Evolutionary conservation across 2,113 vertebrate species (phyloP).

Genomic region (Cyprinus carpio): DNA sequence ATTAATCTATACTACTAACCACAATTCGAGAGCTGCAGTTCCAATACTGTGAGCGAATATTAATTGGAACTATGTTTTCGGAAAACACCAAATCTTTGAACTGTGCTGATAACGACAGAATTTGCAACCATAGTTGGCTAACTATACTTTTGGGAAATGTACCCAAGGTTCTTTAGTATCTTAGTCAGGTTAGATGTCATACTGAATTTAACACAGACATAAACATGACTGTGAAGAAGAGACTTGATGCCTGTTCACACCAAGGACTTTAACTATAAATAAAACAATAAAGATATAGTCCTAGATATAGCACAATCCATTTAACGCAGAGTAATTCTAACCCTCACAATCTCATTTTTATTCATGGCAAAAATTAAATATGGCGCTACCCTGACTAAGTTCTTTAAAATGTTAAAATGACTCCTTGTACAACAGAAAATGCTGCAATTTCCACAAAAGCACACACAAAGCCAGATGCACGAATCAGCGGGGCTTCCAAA

Average conservation of each 20-base stretch:
- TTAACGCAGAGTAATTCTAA: no score
- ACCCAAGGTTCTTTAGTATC: not conserved
- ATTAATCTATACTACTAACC: not conserved
- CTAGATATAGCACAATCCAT: no score
- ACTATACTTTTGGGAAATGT: not conserved
- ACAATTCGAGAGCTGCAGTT: not conserved
- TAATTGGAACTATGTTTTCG: not conserved
- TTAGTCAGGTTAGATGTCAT: no score
- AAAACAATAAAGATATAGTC: no score
- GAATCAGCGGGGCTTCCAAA: not conserved
- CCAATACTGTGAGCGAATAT: not conserved
- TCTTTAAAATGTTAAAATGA: not conserved
- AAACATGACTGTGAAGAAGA: no score
- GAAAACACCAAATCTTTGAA: not conserved
- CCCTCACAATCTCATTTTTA: no score
- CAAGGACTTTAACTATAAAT: no score
- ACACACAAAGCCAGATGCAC: constrained; percentile 10
- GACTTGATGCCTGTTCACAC: no score
- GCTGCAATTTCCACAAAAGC: not conserved
- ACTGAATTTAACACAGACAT: no score
- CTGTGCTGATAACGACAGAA: not conserved
- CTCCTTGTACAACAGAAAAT: not conserved
- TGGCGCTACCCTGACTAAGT: no score
- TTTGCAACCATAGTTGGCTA: not conserved
- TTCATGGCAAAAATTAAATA: no score